phyloP scores from a whole-genome alignment of 1,140 invertebrate genomes.

The Saxidomus purpurata region DNA sequence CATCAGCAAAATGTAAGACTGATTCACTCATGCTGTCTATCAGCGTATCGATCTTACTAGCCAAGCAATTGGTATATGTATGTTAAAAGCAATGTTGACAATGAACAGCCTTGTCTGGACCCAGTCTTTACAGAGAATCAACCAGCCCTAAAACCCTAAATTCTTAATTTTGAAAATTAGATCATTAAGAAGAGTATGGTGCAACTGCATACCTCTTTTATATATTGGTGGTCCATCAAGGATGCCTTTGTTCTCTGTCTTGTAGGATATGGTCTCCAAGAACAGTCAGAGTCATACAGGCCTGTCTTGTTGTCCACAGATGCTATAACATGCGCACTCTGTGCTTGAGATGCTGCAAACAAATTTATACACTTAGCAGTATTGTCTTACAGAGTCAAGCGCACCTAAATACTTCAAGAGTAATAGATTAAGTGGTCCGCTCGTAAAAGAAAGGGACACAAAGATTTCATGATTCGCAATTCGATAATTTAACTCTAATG shows the following conservation, averaged over 20 bases:
- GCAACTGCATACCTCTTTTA: slow-evolving; percentile 68
- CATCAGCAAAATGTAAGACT: no score
- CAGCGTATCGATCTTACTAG: no score
- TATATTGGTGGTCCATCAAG: slow-evolving; percentile 74
- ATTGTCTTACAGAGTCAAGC: background rate
- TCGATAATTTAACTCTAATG: background rate
- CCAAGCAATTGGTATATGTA: no score
- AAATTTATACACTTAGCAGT: no score
- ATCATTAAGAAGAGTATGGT: no score
- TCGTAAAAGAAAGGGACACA: background rate
- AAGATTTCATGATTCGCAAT: background rate
- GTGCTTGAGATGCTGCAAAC: slow-evolving; percentile 16
- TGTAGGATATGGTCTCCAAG: slow-evolving; percentile 63
- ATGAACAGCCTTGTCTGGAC: no score
- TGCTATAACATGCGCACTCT: background rate
- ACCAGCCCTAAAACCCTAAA: no score
- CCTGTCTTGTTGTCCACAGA: slow-evolving; percentile 71
- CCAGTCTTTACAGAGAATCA: no score
- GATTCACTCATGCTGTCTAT: no score
- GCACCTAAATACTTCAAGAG: background rate
- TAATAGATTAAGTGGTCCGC: background rate
- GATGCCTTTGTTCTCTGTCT: slow-evolving; percentile 68
- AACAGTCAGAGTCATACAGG: slow-evolving; percentile 69
- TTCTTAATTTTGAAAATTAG: no score
- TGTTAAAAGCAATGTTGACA: no score